These are phyloP conservation scores for Mellilla xanthometata DNA, from an alignment of 2,888 invertebrate genomes.

Conservation along the genomic window DNA sequence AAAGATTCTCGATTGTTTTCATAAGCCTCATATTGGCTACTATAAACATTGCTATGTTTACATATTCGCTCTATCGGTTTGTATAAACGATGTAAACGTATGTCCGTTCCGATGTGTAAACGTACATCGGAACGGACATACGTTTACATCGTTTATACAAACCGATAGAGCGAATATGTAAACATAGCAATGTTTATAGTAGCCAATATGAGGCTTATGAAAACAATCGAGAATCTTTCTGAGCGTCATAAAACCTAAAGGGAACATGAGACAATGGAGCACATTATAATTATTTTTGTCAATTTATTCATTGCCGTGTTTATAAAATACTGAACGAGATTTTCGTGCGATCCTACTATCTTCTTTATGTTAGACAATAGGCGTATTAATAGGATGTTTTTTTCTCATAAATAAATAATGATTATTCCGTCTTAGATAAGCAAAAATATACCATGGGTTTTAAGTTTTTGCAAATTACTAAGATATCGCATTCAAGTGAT, in stretches of 20 bases:
- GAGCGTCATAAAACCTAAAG: no score
- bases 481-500: no score
- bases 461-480: no score
- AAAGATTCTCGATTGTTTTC: constrained; percentile 28
- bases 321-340: constrained; percentile 34
- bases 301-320: constrained; percentile 43
- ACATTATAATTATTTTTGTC: no score
- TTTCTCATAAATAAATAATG: no score
- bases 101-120: constrained; percentile 32
- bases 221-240: constrained; percentile 27
- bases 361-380: no score
- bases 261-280: no score
- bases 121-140: constrained; percentile 26
- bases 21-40: constrained; percentile 23
- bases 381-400: no score
- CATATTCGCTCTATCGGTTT: constrained; percentile 37
- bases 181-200: constrained; percentile 34
- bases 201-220: constrained; percentile 24
- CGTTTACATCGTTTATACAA: constrained; percentile 38
- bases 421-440: no score
- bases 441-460: no score
- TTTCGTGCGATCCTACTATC: constrained; percentile 1
- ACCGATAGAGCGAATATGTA: constrained; percentile 38
- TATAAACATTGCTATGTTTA: constrained; percentile 37
- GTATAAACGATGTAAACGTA: constrained; percentile 37